These are phyloP conservation scores for Hippocampus guttulatus DNA, from an alignment of 2,113 vertebrate species.

Conservation along the genomic window DNA sequence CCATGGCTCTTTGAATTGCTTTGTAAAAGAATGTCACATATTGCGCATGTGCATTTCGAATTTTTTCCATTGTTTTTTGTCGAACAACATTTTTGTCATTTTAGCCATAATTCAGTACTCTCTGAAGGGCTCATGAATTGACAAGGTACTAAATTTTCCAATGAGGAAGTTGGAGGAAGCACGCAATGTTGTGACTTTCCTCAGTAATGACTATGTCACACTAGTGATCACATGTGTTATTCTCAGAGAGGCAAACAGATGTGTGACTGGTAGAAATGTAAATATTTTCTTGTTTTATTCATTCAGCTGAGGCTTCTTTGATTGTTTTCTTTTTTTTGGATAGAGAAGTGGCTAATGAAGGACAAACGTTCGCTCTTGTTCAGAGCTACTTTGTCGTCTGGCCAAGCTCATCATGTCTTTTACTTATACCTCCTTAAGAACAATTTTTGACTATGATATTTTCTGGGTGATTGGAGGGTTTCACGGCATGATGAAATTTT, in stretches of 20 bases:
- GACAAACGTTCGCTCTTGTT: constrained; percentile 8
- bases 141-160: constrained; percentile 66
- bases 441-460: constrained; percentile 32
- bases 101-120: constrained; percentile 54
- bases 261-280: constrained; percentile 10
- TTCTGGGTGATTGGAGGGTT: constrained; percentile 19
- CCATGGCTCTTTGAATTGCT: constrained; percentile 13
- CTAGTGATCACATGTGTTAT: constrained; percentile 56
- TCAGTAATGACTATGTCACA: constrained; percentile 80
- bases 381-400: not conserved
- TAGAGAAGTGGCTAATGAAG: not conserved
- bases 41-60: not conserved
- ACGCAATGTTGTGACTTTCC: constrained; percentile 45
- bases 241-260: constrained; percentile 44
- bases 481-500: constrained; percentile 24
- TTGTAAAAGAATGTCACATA: constrained; percentile 21
- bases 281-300: constrained; percentile 20
- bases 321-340: not conserved
- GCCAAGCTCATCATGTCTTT: constrained; percentile 4
- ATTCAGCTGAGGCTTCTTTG: constrained; percentile 5
- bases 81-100: constrained; percentile 30
- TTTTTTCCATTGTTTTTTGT: not conserved
- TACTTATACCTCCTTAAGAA: constrained; percentile 13
- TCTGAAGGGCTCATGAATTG: constrained; percentile 52
- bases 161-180: constrained; percentile 66